Conservation (phyloP, 2,113 vertebrate species). For the Nannobrachium achirus region DNA sequence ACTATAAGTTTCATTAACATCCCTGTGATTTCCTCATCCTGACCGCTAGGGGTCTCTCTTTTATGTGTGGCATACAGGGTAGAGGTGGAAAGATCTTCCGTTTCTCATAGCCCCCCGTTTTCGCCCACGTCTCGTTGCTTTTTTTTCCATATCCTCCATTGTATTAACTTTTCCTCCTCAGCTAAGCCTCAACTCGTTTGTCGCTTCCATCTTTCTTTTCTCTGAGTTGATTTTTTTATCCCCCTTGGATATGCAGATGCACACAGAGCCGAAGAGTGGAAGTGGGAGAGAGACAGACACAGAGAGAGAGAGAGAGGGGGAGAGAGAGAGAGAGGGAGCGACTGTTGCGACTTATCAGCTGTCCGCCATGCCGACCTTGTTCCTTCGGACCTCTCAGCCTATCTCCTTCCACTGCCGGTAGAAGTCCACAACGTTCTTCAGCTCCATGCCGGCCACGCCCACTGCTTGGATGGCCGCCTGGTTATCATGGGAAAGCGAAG, state of each 20-base stretch:
- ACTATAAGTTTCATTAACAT: conserved; percentile 59
- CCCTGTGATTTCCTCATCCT: conserved; percentile 45
- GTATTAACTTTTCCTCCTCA: conserved; percentile 48
- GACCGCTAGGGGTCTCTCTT: conserved; percentile 63
- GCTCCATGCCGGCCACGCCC: conserved; percentile 85
- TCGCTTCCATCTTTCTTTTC: conserved; percentile 50
- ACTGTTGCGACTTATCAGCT: conserved; percentile 81
- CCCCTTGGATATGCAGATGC: conserved; percentile 71
- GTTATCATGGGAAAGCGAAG: neutral
- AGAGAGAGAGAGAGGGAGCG: conserved; percentile 73
- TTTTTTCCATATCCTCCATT: conserved; percentile 41
- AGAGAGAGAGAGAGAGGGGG: conserved; percentile 60
- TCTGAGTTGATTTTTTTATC: conserved; percentile 51
- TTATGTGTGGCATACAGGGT: conserved; percentile 54
- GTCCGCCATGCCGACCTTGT: conserved; percentile 67
- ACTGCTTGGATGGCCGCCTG: conserved; percentile 91
- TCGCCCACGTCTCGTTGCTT: conserved; percentile 25
- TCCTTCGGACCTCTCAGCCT: conserved; percentile 83
- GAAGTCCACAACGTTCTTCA: conserved; percentile 93
- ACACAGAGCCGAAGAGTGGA: conserved; percentile 76
- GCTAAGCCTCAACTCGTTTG: conserved; percentile 52
- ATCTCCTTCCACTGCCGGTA: conserved; percentile 99
- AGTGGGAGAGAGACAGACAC: conserved; percentile 67
- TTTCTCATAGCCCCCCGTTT: conserved; percentile 51
- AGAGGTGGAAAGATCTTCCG: conserved; percentile 57